A percentile compares a stretch with the other conserved stretches of the same genome.
Conservation (phyloP, 2,888 invertebrate species). For the Eristalis intricaria region DNA sequence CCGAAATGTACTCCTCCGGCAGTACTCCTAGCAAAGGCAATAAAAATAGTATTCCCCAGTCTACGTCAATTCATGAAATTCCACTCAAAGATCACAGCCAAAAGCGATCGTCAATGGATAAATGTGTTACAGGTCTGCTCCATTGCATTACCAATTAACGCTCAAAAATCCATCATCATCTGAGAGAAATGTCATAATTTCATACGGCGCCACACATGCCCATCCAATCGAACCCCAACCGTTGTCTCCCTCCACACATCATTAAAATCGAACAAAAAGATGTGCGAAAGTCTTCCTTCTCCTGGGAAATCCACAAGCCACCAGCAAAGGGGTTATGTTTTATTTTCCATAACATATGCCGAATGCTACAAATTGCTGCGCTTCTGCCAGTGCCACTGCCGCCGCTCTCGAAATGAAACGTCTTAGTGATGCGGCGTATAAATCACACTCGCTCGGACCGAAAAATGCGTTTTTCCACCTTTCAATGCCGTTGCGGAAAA, state of each 20-base stretch:
- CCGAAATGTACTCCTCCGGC: too few relatives aligned
- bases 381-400: slow-evolving; percentile 59
- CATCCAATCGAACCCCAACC: background rate
- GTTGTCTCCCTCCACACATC: background rate
- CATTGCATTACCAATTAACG: too few relatives aligned
- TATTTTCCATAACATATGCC: slow-evolving; percentile 51
- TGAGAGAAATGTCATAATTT: background rate
- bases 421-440: slow-evolving; percentile 30
- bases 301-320: slow-evolving; percentile 27
- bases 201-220: background rate
- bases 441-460: slow-evolving; percentile 54
- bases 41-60: too few relatives aligned
- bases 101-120: too few relatives aligned
- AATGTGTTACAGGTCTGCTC: too few relatives aligned
- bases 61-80: too few relatives aligned
- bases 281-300: slow-evolving; percentile 1
- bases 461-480: slow-evolving; percentile 53
- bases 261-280: slow-evolving; percentile 1
- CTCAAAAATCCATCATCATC: background rate
- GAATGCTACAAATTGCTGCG: slow-evolving; percentile 58
- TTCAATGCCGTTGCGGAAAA: slow-evolving; percentile 48
- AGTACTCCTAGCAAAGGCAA: too few relatives aligned
- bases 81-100: too few relatives aligned
- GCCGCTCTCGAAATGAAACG: background rate
- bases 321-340: slow-evolving; percentile 15